phyloP scores from a whole-genome alignment of 2,888 invertebrate species.

The Chymomyza caudatula region DNA sequence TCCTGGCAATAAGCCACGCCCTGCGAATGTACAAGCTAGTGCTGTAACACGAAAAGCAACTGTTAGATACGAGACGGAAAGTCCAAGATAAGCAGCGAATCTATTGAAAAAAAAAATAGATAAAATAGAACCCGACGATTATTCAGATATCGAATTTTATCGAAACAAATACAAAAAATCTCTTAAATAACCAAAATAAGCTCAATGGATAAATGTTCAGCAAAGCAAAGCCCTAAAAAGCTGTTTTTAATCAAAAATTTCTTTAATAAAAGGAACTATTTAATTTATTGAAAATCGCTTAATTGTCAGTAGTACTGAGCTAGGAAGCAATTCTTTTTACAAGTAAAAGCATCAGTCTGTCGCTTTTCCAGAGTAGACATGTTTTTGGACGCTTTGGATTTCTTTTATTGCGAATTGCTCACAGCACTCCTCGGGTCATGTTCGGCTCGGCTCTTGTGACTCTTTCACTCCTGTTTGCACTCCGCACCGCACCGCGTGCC shows the following conservation, averaged over 20 bases:
- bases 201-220: not conserved
- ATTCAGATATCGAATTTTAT: not conserved
- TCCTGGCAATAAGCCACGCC: conserved; percentile 76
- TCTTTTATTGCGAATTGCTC: not conserved
- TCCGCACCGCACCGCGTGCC: not conserved
- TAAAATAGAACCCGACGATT: conserved; percentile 48
- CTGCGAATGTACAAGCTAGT: conserved; percentile 66
- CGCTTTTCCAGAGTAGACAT: not conserved
- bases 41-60: conserved; percentile 48
- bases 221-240: no score
- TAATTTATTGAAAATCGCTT: no score
- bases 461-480: not conserved
- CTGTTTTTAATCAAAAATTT: no score
- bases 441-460: not conserved
- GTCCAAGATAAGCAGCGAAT: conserved; percentile 25
- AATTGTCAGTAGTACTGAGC: no score
- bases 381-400: not conserved
- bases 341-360: not conserved
- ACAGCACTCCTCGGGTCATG: no score
- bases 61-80: conserved; percentile 50
- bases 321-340: not conserved
- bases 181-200: no score
- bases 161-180: no score
- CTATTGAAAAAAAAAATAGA: not conserved
- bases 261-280: no score